Evolutionary conservation across 2,113 vertebrate genomes (phyloP), one percentile per base, ranked within the genome.

Genomic region (Petroica traversi): DNA sequence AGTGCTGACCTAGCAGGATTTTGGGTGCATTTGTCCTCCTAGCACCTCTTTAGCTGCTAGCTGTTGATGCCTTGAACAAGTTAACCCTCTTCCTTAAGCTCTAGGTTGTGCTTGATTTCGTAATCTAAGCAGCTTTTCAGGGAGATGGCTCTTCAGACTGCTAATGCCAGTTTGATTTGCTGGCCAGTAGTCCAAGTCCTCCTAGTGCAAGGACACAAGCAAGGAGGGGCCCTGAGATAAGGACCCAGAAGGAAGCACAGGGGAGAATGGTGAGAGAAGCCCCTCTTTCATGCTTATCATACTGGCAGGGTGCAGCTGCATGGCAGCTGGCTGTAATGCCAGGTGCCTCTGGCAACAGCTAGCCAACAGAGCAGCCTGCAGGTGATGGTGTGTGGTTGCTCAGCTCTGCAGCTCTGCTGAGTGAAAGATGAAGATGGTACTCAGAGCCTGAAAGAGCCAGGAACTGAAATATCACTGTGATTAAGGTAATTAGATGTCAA

Each of bases 261-360:
- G 17, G 22, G 7, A 88, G 13, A 40, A 25, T 13, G 33, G 13
- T 41, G 64, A 78, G 12, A 0, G 1, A 67, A 67, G 55, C 4
- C 9, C 22, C 20, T 54, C 43, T 45, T 12, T 54, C 3, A 11
- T 14, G 13, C 7, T 79, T 67, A 29, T 41, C 17, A 11, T 18
- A 13, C 14, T 9, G 11, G 12, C 55, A 36, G 14, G 12, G 36
- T 72, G 31, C 19, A n/a, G 12, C 8, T 1, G 2, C 38, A 19
- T 12, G 19, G 49, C 55, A 38, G 6, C 18, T 40, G n/a, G 19
- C 28, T 0, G 0, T 18, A 34, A 25, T 6, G 31, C 11, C 2
- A 6, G 23, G 2, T 38, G 28, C 26, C 18, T 68, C 38, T 49
- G 43, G 18, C 6, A 12, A 18, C 8, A 51, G 40, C 34, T 17